Conservation (phyloP, 2,888 invertebrate species). For the Drosophila macrospina region DNA sequence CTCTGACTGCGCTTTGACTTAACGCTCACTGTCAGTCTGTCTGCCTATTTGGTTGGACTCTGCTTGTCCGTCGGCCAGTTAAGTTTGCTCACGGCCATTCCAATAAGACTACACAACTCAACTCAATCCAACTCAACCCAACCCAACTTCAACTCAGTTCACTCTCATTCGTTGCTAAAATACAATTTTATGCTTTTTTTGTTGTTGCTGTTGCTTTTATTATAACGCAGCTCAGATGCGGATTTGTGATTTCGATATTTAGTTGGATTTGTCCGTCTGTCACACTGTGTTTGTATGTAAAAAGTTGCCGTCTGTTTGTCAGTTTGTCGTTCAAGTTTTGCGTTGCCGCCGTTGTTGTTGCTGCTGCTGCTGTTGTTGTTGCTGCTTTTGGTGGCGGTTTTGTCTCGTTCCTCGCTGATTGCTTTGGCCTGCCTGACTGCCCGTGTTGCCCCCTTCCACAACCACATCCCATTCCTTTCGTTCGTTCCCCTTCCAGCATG, state of each 20-base stretch:
- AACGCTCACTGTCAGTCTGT: conserved; percentile 7
- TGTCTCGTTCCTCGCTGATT: conserved; percentile 62
- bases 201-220: conserved; percentile 44
- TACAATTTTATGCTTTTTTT: conserved; percentile 43
- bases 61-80: no score
- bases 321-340: conserved; percentile 59
- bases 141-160: conserved; percentile 19
- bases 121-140: conserved; percentile 8
- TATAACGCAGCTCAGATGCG: conserved; percentile 63
- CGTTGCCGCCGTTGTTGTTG: conserved; percentile 28
- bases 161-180: conserved; percentile 59
- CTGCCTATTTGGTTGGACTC: conserved; percentile 32
- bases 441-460: not conserved
- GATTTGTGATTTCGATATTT: conserved; percentile 77
- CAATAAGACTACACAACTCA: conserved; percentile 24
- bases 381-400: conserved; percentile 59
- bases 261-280: conserved; percentile 62
- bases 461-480: not conserved
- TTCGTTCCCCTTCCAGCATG: conserved; percentile 49
- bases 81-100: conserved; percentile 3
- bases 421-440: conserved; percentile 30
- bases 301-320: conserved; percentile 51
- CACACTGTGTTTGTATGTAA: conserved; percentile 46
- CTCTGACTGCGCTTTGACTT: conserved; percentile 13
- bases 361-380: conserved; percentile 15